phyloP scores from a whole-genome alignment of 2,113 vertebrate genomes.

The Carettochelys insculpta region DNA sequence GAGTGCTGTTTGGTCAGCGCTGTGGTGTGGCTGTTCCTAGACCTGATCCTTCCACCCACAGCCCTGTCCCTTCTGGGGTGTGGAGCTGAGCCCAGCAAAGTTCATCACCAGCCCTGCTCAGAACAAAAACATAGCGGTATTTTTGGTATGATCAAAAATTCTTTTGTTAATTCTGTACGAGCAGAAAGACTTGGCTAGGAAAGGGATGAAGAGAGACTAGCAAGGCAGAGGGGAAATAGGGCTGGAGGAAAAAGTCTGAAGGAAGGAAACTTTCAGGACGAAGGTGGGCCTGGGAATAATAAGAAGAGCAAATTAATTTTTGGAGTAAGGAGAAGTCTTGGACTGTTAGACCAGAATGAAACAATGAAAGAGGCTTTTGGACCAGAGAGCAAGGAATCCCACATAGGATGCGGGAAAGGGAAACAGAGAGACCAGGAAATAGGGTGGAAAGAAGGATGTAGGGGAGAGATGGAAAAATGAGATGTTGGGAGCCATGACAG shows the following conservation, averaged over 20 bases:
- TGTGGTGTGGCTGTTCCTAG: too few species aligned
- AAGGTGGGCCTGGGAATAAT: slow-evolving; percentile 60
- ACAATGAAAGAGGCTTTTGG: slow-evolving; percentile 63
- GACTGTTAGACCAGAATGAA: slow-evolving; percentile 61
- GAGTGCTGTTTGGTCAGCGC: too few species aligned
- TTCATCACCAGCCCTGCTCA: too few species aligned
- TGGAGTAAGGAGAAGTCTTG: slow-evolving; percentile 53
- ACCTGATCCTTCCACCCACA: too few species aligned
- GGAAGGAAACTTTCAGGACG: slow-evolving; percentile 57
- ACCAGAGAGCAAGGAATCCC: slow-evolving; percentile 55
- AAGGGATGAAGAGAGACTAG: not conserved
- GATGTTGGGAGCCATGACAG: slow-evolving; percentile 47
- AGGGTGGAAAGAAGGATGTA: slow-evolving; percentile 50
- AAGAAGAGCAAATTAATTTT: slow-evolving; percentile 55
- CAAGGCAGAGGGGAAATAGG: slow-evolving; percentile 46
- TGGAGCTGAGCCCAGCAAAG: too few species aligned
- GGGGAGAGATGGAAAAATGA: slow-evolving; percentile 53
- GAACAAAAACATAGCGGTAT: not conserved
- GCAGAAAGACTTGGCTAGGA: not conserved
- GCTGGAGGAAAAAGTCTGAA: slow-evolving; percentile 47
- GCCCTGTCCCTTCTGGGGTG: too few species aligned
- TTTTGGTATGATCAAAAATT: not conserved
- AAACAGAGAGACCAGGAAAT: slow-evolving; percentile 58
- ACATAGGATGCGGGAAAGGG: slow-evolving; percentile 56
- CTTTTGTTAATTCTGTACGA: not conserved